These are phyloP conservation scores for Mus caroli DNA, from an alignment of 2,797 vertebrate genomes.

Conservation along the genomic window DNA sequence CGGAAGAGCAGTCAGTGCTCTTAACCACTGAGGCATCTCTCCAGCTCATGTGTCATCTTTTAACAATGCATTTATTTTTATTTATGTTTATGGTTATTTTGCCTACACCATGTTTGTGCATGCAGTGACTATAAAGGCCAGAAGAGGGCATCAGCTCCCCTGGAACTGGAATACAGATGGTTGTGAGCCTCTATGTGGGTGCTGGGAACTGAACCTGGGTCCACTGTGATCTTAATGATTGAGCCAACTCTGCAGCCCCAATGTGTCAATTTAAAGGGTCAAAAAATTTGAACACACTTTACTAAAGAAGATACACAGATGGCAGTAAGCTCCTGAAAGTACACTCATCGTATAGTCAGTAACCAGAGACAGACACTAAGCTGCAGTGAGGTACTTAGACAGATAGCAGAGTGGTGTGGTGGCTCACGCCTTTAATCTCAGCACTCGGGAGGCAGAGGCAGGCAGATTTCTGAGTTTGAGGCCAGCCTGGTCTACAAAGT, in stretches of 20 bases:
- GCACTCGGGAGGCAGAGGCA: not conserved
- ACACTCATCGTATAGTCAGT: too few relatives aligned
- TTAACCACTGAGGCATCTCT: too few relatives aligned
- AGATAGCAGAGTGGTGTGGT: too few relatives aligned
- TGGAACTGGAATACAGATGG: not conserved
- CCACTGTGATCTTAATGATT: not conserved
- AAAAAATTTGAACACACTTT: not conserved
- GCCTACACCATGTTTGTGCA: not conserved
- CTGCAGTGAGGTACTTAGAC: not conserved
- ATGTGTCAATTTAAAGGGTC: not conserved
- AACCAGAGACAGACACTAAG: not conserved
- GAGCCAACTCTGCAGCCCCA: not conserved
- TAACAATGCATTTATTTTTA: not conserved
- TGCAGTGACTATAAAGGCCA: not conserved
- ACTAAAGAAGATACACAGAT: not conserved
- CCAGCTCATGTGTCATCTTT: not conserved
- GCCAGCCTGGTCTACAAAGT: not conserved
- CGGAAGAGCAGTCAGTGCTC: too few relatives aligned
- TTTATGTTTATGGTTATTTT: not conserved
- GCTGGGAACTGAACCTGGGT: not conserved
- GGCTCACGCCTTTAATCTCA: not conserved
- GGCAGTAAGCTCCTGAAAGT: not conserved
- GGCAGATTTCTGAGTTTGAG: not conserved
- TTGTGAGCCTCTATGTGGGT: not conserved
- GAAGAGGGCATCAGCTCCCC: not conserved